phyloP scores from a whole-genome alignment of 2,797 vertebrate species.

The Aldrovandia affinis region DNA sequence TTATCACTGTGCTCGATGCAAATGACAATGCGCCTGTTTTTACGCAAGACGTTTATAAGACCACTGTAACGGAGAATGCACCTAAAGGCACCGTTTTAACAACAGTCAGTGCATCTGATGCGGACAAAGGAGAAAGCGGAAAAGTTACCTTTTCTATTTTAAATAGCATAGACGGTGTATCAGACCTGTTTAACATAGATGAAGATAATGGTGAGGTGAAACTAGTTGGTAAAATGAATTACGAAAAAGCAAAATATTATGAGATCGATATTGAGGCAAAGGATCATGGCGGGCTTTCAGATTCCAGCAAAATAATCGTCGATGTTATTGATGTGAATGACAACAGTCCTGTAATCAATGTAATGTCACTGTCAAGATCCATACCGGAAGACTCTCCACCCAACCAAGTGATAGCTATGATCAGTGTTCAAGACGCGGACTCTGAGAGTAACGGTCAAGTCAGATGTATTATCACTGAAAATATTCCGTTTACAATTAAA shows the following conservation, averaged over 20 bases:
- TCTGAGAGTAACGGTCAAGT: constrained; percentile 51
- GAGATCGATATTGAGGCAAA: constrained; percentile 69
- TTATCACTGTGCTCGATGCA: constrained; percentile 63
- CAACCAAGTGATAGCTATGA: constrained; percentile 70
- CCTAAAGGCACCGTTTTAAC: constrained; percentile 59
- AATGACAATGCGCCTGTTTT: constrained; percentile 76
- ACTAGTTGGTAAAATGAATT: constrained; percentile 69
- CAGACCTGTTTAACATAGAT: constrained; percentile 70
- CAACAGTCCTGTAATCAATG: constrained; percentile 72
- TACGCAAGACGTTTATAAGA: constrained; percentile 60
- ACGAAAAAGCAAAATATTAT: constrained; percentile 71
- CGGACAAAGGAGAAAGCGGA: constrained; percentile 66
- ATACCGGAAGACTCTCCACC: constrained; percentile 73
- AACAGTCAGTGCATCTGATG: constrained; percentile 67
- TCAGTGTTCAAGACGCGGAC: constrained; percentile 74
- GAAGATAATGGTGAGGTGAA: constrained; percentile 62
- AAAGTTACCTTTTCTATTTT: constrained; percentile 67
- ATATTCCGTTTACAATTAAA: constrained; percentile 61
- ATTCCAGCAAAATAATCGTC: constrained; percentile 70
- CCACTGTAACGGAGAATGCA: constrained; percentile 62
- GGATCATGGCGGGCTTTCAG: constrained; percentile 65
- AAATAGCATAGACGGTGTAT: constrained; percentile 52
- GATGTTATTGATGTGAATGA: constrained; percentile 80
- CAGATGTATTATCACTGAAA: constrained; percentile 49
- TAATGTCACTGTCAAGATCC: constrained; percentile 70